Evolutionary conservation across 1,140 invertebrate species (phyloP), one percentile per base, ranked within the genome.

Genomic region (Listronotus oregonensis): DNA sequence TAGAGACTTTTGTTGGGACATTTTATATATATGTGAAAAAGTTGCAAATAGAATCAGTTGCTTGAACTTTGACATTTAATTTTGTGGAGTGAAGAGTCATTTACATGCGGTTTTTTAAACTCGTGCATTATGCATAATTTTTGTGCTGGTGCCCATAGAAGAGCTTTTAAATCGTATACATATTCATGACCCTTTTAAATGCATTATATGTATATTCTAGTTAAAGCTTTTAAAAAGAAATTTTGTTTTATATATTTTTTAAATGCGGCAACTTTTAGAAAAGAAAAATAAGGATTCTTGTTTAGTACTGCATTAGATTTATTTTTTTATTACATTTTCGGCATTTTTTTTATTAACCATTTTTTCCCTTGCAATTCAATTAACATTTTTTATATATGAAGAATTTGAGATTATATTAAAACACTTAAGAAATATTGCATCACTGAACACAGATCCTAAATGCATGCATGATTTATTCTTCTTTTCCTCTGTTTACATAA

Each of bases 171-270:
- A 31, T 37, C 6, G 21, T 9, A 49, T 49, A 49, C 11, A 46
- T 46, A 46, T 46, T 46, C 43, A 46, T 46, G 14, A 46, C 15
- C n/a, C 17, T 46, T 46, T 46, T 46, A 46, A 5, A 46, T 46
- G 43, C 43, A 6, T 49, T 49, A 18, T 27, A 21, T 21, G 46
- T 18, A 27, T 49, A 21, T 49, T 12, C 18, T 21, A 21, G 15
- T 9, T 18, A 7, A 18, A n/a, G 10, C 7, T 15, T 15, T 44
- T 14, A 15, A 7, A 15, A 8, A 44, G 14, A 3, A 8, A 7
- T n/a, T 8, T 8, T 44, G 4, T 18, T 44, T 44, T 44, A 14
- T 18, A 12, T 21, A 21, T 49, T 12, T 49, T 17, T 21, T 12
- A 17, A 49, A 49, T 49, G 18, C 21, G 8, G 46, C 46, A 49